Evolutionary conservation across 1,140 invertebrate species (phyloP), one percentile per base, ranked within the genome.

Genomic region (Drosophila littoralis): DNA sequence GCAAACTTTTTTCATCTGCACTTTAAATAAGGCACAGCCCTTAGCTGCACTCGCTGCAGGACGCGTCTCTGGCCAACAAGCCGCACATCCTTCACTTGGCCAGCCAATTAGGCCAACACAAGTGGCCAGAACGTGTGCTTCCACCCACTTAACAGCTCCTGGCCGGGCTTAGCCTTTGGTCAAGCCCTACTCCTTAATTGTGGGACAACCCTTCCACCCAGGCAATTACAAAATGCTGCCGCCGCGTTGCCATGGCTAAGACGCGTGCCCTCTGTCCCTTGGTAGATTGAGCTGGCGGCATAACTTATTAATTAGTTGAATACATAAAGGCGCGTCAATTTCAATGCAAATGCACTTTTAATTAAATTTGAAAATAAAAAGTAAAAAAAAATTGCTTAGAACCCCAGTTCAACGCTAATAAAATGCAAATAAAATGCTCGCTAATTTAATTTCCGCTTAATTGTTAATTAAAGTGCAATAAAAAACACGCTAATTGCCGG

Each of bases 321-420:
- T 50, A 78, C 51, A 79, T 70, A 69, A 75, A 63, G 67, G 36
- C 55, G 46, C 33, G 57, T 35, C 74, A 67, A 82, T 86, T 70
- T 65, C 83, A 82, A 88, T 86, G 83, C 69, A 88, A 88, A 88
- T 83, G 76, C 76, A 86, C 59, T 45, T 72, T 77, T 86, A 83
- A 86, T 86, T 86, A 80, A 83, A 86, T 89, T 88, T 69, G 57
- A 40, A 48, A 57, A 52, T 28, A 43, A 55, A 51, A 45, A 67
- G 55, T 70, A 40, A 58, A 48, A 46, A 28, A 42, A 45, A 58
- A 59, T 59, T 9, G 17, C 13, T 54, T 17, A 35, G 22, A 17
- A 15, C 22, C 7, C 17, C 12, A 1, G 33, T 28, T 5, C 40
- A n/a, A 15, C 35, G 54, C 48, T 67, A 59, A 73, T 68, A 73